Percentiles rank a stretch among this genome's conserved stretches.
Evolutionary conservation across 2,888 invertebrate genomes (phyloP).

Genomic region (Perizoma affinitatum): DNA sequence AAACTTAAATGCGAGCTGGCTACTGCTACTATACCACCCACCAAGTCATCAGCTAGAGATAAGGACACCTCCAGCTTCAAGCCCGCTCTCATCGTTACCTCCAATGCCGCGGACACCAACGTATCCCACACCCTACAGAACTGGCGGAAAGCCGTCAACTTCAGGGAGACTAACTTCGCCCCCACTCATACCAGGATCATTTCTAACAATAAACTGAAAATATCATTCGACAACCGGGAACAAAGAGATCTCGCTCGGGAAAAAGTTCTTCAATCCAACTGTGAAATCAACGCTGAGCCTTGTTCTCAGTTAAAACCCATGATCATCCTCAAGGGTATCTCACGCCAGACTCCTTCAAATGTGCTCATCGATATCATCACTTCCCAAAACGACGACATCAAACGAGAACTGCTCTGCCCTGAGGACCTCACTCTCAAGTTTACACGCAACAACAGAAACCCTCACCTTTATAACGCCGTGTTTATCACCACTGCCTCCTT

Average conservation of each 20-base stretch:
- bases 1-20: constrained; percentile 21
- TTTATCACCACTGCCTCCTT: constrained; percentile 6
- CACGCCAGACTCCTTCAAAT: not conserved
- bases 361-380: not conserved
- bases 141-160: not conserved
- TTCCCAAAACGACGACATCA: not conserved
- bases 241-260: constrained; percentile 8
- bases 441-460: constrained; percentile 7
- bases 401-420: not conserved
- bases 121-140: not conserved
- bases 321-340: constrained; percentile 26
- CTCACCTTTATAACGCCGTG: constrained; percentile 21
- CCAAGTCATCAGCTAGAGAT: no score
- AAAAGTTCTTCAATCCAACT: not conserved
- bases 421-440: not conserved
- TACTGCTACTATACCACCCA: no score
- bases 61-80: no score
- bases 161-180: not conserved
- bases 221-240: constrained; percentile 12
- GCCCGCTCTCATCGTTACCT: no score
- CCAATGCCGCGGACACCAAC: no score
- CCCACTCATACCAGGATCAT: not conserved
- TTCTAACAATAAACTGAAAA: constrained; percentile 14
- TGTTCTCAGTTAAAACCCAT: constrained; percentile 19
- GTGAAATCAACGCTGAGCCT: constrained; percentile 8